Evolutionary conservation across 1,140 invertebrate genomes (phyloP).

Genomic region (Drosophila tropicalis): DNA sequence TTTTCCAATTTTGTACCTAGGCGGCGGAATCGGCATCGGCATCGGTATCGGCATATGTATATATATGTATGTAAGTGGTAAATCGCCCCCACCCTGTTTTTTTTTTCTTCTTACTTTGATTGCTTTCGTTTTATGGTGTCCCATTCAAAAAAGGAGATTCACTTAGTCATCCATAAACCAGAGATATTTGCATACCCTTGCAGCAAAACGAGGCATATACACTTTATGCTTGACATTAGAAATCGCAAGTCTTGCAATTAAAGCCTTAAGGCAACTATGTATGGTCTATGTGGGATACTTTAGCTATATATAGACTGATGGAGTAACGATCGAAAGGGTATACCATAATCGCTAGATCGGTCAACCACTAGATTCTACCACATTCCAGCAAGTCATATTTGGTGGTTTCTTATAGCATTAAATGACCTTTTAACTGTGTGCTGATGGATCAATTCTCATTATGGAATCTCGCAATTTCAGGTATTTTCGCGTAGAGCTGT

Average conservation of each 20-base stretch:
- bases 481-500: not conserved
- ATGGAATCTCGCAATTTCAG: not conserved
- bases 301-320: too few species aligned
- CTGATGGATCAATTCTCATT: constrained; percentile 8
- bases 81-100: constrained; percentile 14
- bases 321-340: not conserved
- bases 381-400: constrained; percentile 6
- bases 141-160: constrained; percentile 15
- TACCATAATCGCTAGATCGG: not conserved
- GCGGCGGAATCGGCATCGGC: constrained; percentile 17
- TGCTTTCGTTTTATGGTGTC: constrained; percentile 19
- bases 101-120: constrained; percentile 28
- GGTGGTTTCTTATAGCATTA: not conserved
- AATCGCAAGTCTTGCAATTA: too few species aligned
- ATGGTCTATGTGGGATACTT: not conserved
- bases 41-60: not conserved
- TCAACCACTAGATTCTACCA: not conserved
- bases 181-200: not conserved
- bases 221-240: too few species aligned
- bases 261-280: too few species aligned
- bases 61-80: constrained; percentile 29
- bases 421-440: constrained; percentile 12
- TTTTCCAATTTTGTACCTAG: constrained; percentile 22
- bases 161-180: constrained; percentile 25
- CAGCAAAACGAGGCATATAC: not conserved